Percentiles rank a stretch among this genome's conserved stretches.
Conservation (phyloP, 2,888 invertebrate species). For the Scaptomyza flava region DNA sequence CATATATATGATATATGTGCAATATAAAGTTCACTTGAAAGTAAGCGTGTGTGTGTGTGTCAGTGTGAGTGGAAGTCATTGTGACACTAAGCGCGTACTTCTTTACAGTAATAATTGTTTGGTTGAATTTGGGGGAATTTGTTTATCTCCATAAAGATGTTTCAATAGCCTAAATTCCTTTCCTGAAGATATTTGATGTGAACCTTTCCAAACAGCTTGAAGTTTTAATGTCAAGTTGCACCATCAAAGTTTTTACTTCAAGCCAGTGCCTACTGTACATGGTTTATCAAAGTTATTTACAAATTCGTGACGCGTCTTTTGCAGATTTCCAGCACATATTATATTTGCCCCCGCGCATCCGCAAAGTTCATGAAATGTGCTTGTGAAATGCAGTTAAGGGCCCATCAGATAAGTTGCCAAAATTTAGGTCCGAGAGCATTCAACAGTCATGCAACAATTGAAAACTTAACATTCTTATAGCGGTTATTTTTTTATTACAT, state of each 20-base stretch:
- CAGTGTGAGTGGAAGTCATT: constrained; percentile 31
- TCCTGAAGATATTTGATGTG: too few relatives aligned
- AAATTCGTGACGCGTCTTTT: constrained; percentile 36
- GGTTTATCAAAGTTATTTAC: constrained; percentile 9
- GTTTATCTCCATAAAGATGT: too few relatives aligned
- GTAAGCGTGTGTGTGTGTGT: constrained; percentile 6
- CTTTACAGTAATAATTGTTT: constrained; percentile 12
- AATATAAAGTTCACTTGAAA: constrained; percentile 19
- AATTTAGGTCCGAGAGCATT: constrained; percentile 20
- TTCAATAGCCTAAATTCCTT: too few relatives aligned
- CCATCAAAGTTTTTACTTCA: too few relatives aligned
- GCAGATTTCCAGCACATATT: constrained; percentile 58
- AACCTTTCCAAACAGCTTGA: too few relatives aligned
- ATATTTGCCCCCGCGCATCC: background rate
- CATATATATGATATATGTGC: constrained; percentile 52
- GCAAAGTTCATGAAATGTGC: constrained; percentile 10
- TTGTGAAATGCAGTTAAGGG: constrained; percentile 35
- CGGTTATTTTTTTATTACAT: constrained; percentile 22
- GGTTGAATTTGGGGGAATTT: too few relatives aligned
- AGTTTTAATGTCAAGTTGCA: too few relatives aligned
- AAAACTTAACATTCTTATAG: constrained; percentile 35
- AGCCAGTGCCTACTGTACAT: constrained; percentile 27
- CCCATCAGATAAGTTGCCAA: constrained; percentile 5
- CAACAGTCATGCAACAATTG: constrained; percentile 10
- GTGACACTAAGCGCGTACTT: constrained; percentile 44